Evolutionary conservation across 2,888 invertebrate species (phyloP).

Genomic region (Plutella xylostella): DNA sequence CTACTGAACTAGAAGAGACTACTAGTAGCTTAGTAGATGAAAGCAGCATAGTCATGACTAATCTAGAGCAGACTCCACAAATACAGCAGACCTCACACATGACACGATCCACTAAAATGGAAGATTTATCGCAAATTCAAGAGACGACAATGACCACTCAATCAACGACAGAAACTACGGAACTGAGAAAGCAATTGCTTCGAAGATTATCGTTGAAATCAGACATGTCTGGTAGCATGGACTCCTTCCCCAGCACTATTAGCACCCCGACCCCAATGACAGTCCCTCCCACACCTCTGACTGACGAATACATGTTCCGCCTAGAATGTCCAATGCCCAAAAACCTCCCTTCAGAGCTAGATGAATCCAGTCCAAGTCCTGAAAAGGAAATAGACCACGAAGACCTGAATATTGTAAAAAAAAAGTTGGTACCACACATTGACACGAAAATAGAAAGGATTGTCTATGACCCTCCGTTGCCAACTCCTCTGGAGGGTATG

Average conservation of each 20-base stretch:
- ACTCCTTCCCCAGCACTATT: conserved; percentile 2
- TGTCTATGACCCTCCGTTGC: conserved; percentile 44
- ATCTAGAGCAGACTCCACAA: too few species aligned
- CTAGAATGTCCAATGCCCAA: conserved; percentile 43
- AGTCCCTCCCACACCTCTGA: conserved; percentile 47
- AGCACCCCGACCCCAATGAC: conserved; percentile 36
- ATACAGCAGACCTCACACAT: too few species aligned
- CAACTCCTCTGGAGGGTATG: conserved; percentile 34
- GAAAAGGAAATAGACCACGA: conserved; percentile 29
- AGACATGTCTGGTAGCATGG: neutral
- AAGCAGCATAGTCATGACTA: too few species aligned
- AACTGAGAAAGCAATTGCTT: neutral
- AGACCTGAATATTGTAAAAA: conserved; percentile 46
- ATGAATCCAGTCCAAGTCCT: conserved; percentile 24
- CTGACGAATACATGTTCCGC: conserved; percentile 55
- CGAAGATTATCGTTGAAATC: neutral
- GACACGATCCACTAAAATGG: too few species aligned
- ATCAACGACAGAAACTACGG: neutral
- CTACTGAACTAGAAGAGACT: neutral
- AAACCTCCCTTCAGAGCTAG: conserved; percentile 32
- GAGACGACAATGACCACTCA: neutral
- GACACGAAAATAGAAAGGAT: conserved; percentile 40
- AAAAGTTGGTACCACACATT: conserved; percentile 45
- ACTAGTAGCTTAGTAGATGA: too few species aligned
- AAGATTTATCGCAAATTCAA: neutral